Evolutionary conservation across 2,888 invertebrate genomes (phyloP), one percentile per base, ranked within the genome.

Genomic region (Zeuzera pyrina): DNA sequence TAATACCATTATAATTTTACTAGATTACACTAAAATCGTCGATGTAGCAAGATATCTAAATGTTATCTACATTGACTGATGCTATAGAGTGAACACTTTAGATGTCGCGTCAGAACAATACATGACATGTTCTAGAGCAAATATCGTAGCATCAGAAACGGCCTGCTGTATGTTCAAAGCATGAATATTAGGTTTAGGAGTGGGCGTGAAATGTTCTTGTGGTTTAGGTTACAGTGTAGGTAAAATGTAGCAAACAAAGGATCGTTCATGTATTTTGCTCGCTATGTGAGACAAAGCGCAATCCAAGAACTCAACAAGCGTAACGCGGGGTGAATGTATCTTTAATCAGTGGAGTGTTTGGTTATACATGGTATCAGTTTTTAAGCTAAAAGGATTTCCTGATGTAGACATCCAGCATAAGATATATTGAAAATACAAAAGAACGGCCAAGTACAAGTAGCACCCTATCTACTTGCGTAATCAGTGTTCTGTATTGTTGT

Each of bases 321-420:
- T 71, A 66, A 76, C 73, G 68, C 55, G 65, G 60, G 76, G 72
- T 76, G 74, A 78, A 78, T 67, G 77, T 71, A 71, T 70, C 63
- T 63, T 63, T 68, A 70, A 76, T 67, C 60, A 68, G 70, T 70
- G 63, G 61, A 65, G n/a, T n/a, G n/a, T n/a, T n/a, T n/a, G n/a
- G n/a, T n/a, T n/a, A n/a, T n/a, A n/a, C n/a, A n/a, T n/a, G n/a
- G n/a, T n/a, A n/a, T n/a, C n/a, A n/a, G n/a, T n/a, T n/a, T n/a
- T n/a, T n/a, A n/a, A 8, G 14, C 10, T 28, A 28, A 11, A 32
- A 28, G 12, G 5, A 4, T 19, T 19, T 19, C 19, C 19, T 19
- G 19, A 19, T 19, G 19, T 19, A 12, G 11, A 21, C 22, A 27
- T n/a, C n/a, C n/a, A n/a, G n/a, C n/a, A n/a, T n/a, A n/a, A n/a